A percentile compares a stretch with the other conserved stretches of the same genome.
phyloP scores from a whole-genome alignment of 2,888 invertebrate genomes.

The Platerodrilus igneus region DNA sequence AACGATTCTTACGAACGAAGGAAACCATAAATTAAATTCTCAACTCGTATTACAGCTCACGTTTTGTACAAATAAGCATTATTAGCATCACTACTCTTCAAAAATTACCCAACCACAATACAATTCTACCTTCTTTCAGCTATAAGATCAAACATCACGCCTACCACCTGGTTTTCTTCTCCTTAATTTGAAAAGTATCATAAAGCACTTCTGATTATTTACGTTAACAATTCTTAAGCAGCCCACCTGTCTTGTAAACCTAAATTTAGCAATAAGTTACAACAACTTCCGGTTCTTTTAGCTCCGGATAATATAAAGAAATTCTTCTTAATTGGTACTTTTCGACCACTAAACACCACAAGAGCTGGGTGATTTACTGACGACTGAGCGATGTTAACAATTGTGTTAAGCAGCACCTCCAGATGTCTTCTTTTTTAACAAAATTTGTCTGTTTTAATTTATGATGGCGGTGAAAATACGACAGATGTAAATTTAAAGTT shows the following conservation, averaged over 20 bases:
- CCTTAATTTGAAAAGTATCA: constrained; percentile 26
- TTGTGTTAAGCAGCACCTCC: too few species aligned
- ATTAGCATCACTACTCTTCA: too few species aligned
- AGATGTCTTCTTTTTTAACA: too few species aligned
- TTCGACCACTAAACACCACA: constrained; percentile 16
- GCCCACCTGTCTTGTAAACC: constrained; percentile 30
- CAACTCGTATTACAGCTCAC: too few species aligned
- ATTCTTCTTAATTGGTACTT: constrained; percentile 26
- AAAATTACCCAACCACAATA: constrained; percentile 18
- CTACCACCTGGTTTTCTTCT: constrained; percentile 34
- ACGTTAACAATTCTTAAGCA: constrained; percentile 28
- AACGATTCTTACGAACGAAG: too few species aligned
- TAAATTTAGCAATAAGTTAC: constrained; percentile 22
- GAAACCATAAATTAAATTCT: too few species aligned
- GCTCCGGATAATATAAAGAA: constrained; percentile 16
- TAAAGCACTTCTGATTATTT: constrained; percentile 31
- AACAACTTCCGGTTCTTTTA: constrained; percentile 25
- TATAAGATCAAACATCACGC: constrained; percentile 33
- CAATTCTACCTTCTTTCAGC: constrained; percentile 20
- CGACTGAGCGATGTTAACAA: too few species aligned
- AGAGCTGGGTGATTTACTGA: constrained; percentile 24
- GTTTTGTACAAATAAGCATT: too few species aligned
- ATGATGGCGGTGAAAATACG: too few species aligned
- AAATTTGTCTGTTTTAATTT: too few species aligned
- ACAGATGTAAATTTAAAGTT: too few species aligned